Evolutionary conservation across 2,113 vertebrate genomes (phyloP), one percentile per base, ranked within the genome.

Genomic region (Pao palembangensis): DNA sequence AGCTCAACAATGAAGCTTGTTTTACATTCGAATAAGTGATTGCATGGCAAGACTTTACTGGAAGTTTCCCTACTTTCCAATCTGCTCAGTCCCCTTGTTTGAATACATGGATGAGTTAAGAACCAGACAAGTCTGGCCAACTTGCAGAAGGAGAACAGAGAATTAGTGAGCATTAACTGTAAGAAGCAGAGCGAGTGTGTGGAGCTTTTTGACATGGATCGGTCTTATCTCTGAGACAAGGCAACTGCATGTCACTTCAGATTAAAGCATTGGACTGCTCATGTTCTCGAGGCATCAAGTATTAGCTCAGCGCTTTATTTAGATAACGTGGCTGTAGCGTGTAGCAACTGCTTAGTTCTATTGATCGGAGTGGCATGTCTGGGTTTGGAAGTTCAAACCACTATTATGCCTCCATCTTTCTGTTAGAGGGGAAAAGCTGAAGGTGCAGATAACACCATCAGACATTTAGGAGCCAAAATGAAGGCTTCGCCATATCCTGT

Each of bases 171-270:
- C 72, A 73, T 66, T 82, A 59, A 73, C 62, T 16, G 65, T 44
- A 34, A 58, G 67, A 66, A 19, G 58, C 47, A 72, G 61, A 69
- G 78, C 73, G 61, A 56, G 69, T 61, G 44, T 61, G 48, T 56
- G 61, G 25, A 38, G 55, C 16, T 19, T 82, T 62, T 77, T 52
- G 76, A 76, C 55, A 46, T 61, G 73, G 74, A 76, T 80, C 61
- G 41, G 65, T 55, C 76, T 80, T 76, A 80, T 80, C 76, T 54
- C 3, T 41, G 54, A 67, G 58, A 69, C 42, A 50, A 73, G 77
- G 77, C 79, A 77, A 85, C 49, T 63, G 71, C 81, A 68, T 76
- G 75, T 85, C 85, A 8, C 51, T 64, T 69, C 62, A 61, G 76
- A 66, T 84, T 79, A 76, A 73, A 70, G 69, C 43, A 2, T 43